Conservation (phyloP, 2,797 vertebrate species). For the Pterois miles region DNA sequence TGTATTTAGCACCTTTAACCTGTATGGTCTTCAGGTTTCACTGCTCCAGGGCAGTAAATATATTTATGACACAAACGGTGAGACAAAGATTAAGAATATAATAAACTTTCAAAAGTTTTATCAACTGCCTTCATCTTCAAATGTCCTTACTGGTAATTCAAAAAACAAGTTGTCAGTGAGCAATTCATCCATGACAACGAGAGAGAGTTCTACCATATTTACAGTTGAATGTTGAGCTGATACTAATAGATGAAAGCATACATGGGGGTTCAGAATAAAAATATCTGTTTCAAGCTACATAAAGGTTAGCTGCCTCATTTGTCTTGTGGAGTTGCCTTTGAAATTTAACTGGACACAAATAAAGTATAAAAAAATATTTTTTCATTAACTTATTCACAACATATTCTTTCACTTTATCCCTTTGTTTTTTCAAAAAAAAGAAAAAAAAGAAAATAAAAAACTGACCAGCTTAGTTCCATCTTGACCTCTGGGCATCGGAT, state of each 20-base stretch:
- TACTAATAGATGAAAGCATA: neutral
- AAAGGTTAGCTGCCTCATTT: conserved; percentile 76
- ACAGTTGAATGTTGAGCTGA: neutral
- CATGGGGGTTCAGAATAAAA: conserved; percentile 1
- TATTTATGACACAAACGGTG: neutral
- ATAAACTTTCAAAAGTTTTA: neutral
- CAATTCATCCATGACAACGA: neutral
- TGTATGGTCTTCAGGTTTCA: neutral
- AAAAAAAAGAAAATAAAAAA: conserved; percentile 1
- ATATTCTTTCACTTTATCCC: conserved; percentile 44
- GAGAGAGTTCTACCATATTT: no score
- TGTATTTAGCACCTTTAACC: neutral
- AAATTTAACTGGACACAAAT: conserved; percentile 55
- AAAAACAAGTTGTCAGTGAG: neutral
- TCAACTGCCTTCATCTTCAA: neutral
- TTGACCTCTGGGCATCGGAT: neutral
- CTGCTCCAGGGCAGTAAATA: conserved; percentile 7
- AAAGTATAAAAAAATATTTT: conserved; percentile 64
- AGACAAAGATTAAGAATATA: neutral
- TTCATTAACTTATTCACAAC: conserved; percentile 68
- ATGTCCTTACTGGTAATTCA: neutral
- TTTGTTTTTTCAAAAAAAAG: conserved; percentile 23
- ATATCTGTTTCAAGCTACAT: conserved; percentile 58
- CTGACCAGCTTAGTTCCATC: conserved; percentile 39
- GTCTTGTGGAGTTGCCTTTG: conserved; percentile 58